These are phyloP conservation scores for Scolopax rusticola DNA, from an alignment of 2,797 vertebrate species.

Conservation along the genomic window DNA sequence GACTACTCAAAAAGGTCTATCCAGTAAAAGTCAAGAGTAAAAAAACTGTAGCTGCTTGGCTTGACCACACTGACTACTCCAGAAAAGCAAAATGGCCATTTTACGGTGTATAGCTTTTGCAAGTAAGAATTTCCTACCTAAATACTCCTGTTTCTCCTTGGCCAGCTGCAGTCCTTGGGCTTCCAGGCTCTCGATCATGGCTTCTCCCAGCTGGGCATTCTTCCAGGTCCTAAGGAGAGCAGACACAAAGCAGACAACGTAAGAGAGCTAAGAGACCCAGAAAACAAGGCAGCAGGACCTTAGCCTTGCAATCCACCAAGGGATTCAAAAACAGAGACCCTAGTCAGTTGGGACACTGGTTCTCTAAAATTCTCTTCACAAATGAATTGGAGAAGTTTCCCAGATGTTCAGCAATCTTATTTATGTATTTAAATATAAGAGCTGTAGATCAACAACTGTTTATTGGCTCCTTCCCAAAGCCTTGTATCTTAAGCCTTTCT, in stretches of 20 bases:
- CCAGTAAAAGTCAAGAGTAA: background rate
- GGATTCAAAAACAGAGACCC: background rate
- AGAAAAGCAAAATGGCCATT: background rate
- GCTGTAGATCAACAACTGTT: background rate
- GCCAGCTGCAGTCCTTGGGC: conserved; percentile 96
- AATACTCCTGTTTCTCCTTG: conserved; percentile 97
- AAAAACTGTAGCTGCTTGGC: background rate
- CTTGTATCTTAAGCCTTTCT: background rate
- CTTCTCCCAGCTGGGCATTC: conserved; percentile 96
- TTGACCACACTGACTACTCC: background rate
- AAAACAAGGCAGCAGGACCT: background rate
- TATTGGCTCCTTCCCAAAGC: background rate
- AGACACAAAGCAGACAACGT: conserved; percentile 21
- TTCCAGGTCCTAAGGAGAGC: conserved; percentile 89
- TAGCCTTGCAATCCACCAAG: background rate
- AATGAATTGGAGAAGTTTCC: background rate
- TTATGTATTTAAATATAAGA: background rate
- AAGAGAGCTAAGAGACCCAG: background rate
- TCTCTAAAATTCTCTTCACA: background rate
- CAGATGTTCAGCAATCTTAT: background rate
- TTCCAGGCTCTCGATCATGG: conserved; percentile 97
- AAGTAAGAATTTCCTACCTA: conserved; percentile 82
- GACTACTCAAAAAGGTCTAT: background rate
- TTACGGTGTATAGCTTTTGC: background rate
- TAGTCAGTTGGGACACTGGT: rapidly evolving